Evolutionary conservation across 2,797 vertebrate species (phyloP).

Genomic region (Pseudotriccus pelzelni): DNA sequence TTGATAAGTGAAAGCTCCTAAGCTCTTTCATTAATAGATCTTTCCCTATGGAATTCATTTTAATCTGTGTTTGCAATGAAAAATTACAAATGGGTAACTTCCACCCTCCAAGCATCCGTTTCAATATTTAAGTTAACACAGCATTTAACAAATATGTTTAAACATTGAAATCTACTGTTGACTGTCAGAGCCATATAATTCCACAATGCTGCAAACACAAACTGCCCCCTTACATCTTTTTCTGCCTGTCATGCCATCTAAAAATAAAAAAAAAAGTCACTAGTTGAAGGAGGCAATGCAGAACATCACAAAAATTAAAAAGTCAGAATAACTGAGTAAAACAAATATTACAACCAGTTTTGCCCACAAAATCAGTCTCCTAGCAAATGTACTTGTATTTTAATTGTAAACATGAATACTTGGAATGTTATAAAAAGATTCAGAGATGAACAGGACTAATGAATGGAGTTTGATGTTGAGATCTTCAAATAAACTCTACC

Average conservation of each 20-base stretch:
- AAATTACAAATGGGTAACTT: neutral
- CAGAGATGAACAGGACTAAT: neutral
- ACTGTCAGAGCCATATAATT: neutral
- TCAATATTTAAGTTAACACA: neutral
- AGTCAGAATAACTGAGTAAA: neutral
- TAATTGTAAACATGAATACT: neutral
- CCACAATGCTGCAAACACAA: neutral
- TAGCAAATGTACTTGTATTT: neutral
- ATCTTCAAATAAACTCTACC: neutral
- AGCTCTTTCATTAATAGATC: neutral
- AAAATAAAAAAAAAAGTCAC: neutral
- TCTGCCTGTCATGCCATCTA: no score
- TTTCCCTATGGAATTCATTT: neutral
- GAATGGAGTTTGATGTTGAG: neutral
- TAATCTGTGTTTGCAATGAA: neutral
- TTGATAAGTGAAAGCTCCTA: neutral
- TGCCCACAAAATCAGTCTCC: neutral
- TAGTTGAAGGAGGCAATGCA: neutral
- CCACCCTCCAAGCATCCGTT: neutral
- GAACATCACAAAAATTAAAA: neutral
- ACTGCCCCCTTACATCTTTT: neutral
- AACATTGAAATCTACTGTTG: neutral
- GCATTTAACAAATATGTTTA: neutral
- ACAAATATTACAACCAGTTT: neutral
- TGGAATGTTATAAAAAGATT: neutral